Percentiles rank a stretch among this genome's conserved stretches.
phyloP scores from a whole-genome alignment of 1,140 invertebrate genomes.

The Drepana arcuata region DNA sequence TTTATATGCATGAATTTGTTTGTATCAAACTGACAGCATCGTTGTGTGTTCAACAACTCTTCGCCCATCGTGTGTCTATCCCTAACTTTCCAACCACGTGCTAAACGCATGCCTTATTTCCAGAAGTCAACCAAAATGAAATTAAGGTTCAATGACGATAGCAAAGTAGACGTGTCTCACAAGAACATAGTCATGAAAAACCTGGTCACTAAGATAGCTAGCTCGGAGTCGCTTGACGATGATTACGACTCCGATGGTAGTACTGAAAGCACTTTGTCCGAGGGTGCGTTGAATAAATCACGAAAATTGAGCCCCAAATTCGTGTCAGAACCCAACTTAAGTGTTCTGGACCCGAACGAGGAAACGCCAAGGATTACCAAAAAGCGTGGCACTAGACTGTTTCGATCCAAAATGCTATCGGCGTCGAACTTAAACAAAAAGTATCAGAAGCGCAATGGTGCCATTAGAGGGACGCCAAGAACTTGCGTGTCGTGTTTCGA shows the following conservation, averaged over 20 bases:
- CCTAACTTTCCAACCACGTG: conserved; percentile 43
- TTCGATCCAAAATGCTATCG: conserved; percentile 48
- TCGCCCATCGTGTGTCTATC: no score
- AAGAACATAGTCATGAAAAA: conserved; percentile 60
- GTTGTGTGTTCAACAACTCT: no score
- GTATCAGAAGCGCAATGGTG: conserved; percentile 43
- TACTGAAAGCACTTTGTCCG: conserved; percentile 55
- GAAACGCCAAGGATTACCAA: conserved; percentile 57
- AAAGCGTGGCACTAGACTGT: conserved; percentile 44
- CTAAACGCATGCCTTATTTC: conserved; percentile 60
- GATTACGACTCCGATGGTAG: conserved; percentile 57
- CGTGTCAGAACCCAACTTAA: conserved; percentile 65
- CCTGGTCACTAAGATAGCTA: conserved; percentile 54
- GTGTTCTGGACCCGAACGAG: conserved; percentile 42
- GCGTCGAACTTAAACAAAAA: conserved; percentile 46
- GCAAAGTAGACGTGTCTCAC: conserved; percentile 51
- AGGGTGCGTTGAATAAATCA: conserved; percentile 46
- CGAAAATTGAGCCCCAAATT: conserved; percentile 61
- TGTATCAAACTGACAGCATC: no score
- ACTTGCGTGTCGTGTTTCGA: conserved; percentile 57
- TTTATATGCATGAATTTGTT: no score
- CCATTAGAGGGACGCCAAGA: conserved; percentile 41
- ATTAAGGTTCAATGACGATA: conserved; percentile 28
- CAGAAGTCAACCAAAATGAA: conserved; percentile 56
- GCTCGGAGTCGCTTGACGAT: conserved; percentile 44